phyloP scores from a whole-genome alignment of 2,888 invertebrate genomes.

The Pristionchus japonicus region DNA sequence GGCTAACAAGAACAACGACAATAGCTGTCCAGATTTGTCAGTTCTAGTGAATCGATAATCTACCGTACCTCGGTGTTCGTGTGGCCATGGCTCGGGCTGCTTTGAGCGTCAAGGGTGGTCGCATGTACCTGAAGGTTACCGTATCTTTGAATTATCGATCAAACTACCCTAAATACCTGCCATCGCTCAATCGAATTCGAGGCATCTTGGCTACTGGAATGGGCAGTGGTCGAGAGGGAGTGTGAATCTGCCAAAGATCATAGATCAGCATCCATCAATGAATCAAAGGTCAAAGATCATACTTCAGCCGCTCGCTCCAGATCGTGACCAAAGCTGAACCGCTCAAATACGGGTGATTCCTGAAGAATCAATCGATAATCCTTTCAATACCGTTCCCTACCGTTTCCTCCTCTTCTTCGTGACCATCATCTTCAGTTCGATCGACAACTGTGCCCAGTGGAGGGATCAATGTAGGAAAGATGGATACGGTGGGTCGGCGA shows the following conservation, averaged over 20 bases:
- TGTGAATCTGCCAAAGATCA: background rate
- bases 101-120: conserved; percentile 31
- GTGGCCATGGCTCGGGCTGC: background rate
- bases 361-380: background rate
- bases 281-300: background rate
- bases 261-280: background rate
- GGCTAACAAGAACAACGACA: background rate
- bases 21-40: background rate
- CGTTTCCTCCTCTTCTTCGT: background rate
- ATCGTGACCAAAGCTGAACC: conserved; percentile 9
- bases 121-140: conserved; percentile 45
- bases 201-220: conserved; percentile 34
- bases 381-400: background rate
- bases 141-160: background rate
- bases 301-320: background rate
- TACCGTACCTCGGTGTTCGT: background rate
- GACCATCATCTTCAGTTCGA: background rate
- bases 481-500: background rate
- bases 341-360: conserved; percentile 17
- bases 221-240: background rate
- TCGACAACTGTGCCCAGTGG: background rate
- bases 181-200: background rate
- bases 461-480: conserved; percentile 22
- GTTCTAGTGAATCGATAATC: background rate
- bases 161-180: conserved; percentile 15